Conservation (phyloP, 2,888 invertebrate species). For the Cheilosia soror region DNA sequence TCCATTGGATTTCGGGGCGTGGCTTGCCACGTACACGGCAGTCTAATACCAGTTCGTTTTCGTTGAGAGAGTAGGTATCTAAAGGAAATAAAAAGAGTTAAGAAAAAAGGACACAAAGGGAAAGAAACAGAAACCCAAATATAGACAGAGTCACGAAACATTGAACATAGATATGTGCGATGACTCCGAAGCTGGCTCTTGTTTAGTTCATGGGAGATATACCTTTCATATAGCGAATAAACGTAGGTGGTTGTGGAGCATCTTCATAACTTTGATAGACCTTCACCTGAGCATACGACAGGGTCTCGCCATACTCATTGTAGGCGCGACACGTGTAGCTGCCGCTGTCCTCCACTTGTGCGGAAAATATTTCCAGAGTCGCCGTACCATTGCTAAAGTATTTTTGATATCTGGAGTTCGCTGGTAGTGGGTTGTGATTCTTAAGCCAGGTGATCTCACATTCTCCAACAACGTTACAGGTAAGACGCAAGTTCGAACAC, state of each 20-base stretch:
- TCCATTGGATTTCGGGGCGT: conserved; percentile 90
- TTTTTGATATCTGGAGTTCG: conserved; percentile 86
- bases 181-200: conserved; percentile 35
- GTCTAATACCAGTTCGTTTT: conserved; percentile 90
- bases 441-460: conserved; percentile 90
- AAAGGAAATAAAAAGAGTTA: conserved; percentile 54
- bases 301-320: conserved; percentile 89
- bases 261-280: conserved; percentile 90
- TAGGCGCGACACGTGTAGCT: conserved; percentile 91
- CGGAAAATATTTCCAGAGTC: conserved; percentile 89
- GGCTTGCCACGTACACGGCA: conserved; percentile 91
- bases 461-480: conserved; percentile 90
- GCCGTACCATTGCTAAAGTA: conserved; percentile 88
- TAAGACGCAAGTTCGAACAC: conserved; percentile 89
- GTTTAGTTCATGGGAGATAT: conserved; percentile 73
- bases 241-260: conserved; percentile 88
- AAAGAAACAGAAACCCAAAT: conserved; percentile 52
- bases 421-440: conserved; percentile 86
- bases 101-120: conserved; percentile 7
- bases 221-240: conserved; percentile 90
- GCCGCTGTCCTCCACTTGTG: conserved; percentile 88
- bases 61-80: conserved; percentile 89
- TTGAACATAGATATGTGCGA: conserved; percentile 51
- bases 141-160: conserved; percentile 68
- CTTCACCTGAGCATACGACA: conserved; percentile 89